Base-by-base conservation (phyloP, 2,113 vertebrate species). In the Desmodus rotundus region DNA sequence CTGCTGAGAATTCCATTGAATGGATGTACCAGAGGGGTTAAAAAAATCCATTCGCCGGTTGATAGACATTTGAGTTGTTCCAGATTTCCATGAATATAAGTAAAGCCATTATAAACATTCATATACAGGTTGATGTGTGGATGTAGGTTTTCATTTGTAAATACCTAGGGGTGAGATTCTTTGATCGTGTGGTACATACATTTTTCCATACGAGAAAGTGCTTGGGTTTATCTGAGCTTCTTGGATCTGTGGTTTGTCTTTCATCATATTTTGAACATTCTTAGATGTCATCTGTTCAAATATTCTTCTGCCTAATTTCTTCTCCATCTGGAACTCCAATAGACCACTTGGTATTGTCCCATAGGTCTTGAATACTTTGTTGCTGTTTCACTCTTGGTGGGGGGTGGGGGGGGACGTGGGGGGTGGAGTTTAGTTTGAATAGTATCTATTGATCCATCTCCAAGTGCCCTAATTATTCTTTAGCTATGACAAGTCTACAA, bases 1-100 rank as follows among this genome's bases (percentile, higher is more conserved):
- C 73, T 73, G 54, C 61, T 33, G 14, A 96, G 43, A 89, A 89
- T 80, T 47, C 38, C 45, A 38, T n/a, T 83, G 36, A 63, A 72
- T 73, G 47, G 56, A 47, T 93, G 8, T 41, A 87, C 22, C 14
- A 41, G 33, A 36, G 1, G 14, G 12, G 13, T 45, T 28, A 82
- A 91, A 87, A 87, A 82, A 54, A 54, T 47, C 11, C 52, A 24
- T 38, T 81, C 50, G 41, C n/a, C 5, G 58, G 31, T 43, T 94
- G 58, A 43, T 82, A 28, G 31, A 61, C n/a, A 82, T 94, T 87
- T 76, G 50, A 86, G n/a, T 76, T 90, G 67, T 91, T 93, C 47
- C 38, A 81, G 7, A 86, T 76, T 81, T 87, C 61, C 52, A 24
- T 87, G 20, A 87, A 17, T 73, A 73, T 93, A 63, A 89, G 38